Base-by-base conservation (phyloP, 2,113 vertebrate genomes). In the Mola mola region DNA sequence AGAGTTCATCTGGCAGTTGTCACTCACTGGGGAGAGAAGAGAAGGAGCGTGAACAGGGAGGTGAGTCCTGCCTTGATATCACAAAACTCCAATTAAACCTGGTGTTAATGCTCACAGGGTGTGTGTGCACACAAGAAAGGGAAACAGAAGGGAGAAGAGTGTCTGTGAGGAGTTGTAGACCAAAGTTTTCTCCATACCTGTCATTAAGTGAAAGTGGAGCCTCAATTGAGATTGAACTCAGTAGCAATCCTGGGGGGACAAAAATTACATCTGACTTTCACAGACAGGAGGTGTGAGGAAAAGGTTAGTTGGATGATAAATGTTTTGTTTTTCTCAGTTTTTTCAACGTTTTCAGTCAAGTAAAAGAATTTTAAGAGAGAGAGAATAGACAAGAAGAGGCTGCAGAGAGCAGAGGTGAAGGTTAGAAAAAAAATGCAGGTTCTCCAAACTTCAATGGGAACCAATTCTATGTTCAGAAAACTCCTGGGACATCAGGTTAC, bases 401-500 rank as follows among this genome's bases (percentile, higher is more conserved):
- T n/a, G n/a, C n/a, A n/a, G n/a, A n/a, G 25, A 26, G 13, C 25
- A 17, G 24, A 47, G 44, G 21, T 25, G 15, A 43, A 11, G 42
- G 12, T 12, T 12, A 44, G 42, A 15, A 13, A 15, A 40, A 41
- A 15, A 13, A 22, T 5, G 28, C 6, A 29, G 34, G 60, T 72
- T 78, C 79, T 77, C 58, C 71, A 79, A 85, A 85, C 75, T 79
- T 87, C 79, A 87, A 83, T 83, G 80, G 44, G 70, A 83, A 75
- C 63, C 56, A 79, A 68, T 81, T 86, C 69, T 71, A 46, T 85
- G 75, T 75, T 81, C 58, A 81, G 43, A 73, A 81, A 81, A 63
- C 78, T 79, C 74, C 62, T 61, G 78, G 75, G 81, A 88, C 84
- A 87, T 90, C 87, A 89, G 79, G 87, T 90, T 89, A 88, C 87